A percentile compares a stretch with the other conserved stretches of the same genome.
phyloP scores from a whole-genome alignment of 1,140 invertebrate species.

The Eurytemora carolleeae region DNA sequence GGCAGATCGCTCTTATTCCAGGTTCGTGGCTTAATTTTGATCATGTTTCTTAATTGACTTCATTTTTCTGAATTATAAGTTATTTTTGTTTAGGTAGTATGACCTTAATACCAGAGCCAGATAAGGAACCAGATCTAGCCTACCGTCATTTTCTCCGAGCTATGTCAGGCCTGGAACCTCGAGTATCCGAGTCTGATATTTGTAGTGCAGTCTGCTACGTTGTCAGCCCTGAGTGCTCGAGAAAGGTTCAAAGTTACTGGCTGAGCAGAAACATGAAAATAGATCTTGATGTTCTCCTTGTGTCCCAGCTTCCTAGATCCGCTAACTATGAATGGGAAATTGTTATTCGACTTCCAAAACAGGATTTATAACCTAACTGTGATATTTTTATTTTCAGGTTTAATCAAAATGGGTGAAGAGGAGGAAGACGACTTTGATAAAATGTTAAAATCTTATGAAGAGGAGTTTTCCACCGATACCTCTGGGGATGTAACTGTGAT shows the following conservation, averaged over 20 bases:
- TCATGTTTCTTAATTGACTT: no score
- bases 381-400: no score
- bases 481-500: no score
- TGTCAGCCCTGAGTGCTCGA: neutral
- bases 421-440: no score
- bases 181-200: no score
- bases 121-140: neutral
- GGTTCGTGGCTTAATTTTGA: no score
- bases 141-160: neutral
- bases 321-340: neutral
- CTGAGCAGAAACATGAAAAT: neutral
- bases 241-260: neutral
- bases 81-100: neutral
- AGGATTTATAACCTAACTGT: no score
- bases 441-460: no score
- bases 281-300: neutral
- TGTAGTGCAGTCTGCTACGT: neutral
- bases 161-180: neutral
- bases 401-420: no score
- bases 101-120: neutral
- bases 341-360: no score
- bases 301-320: neutral
- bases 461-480: no score
- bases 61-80: no score
- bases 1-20: slow-evolving; percentile 72